These are phyloP conservation scores for Arion vulgaris DNA, from an alignment of 1,140 invertebrate species.

Conservation along the genomic window DNA sequence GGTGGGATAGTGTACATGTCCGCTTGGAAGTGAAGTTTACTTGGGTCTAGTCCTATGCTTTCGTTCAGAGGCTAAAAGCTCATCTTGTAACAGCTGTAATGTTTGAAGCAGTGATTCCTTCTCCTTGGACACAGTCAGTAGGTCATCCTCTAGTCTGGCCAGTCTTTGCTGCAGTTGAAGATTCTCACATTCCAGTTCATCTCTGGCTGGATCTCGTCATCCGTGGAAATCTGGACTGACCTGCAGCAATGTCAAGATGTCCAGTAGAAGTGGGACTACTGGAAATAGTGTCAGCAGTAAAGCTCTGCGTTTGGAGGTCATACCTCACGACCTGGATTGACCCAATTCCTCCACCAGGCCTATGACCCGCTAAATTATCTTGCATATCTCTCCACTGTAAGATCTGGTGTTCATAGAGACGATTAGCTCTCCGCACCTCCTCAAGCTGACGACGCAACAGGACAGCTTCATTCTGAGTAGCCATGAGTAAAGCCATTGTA, in stretches of 20 bases:
- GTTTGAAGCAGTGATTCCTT: constrained; percentile 62
- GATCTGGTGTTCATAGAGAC: constrained; percentile 46
- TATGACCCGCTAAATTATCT: not conserved
- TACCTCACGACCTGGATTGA: not conserved
- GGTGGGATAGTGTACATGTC: no score
- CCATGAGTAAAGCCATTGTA: constrained; percentile 40
- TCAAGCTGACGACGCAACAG: constrained; percentile 44
- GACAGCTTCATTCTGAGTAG: constrained; percentile 40
- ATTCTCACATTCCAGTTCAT: constrained; percentile 55
- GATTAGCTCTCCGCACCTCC: constrained; percentile 42
- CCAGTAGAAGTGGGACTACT: constrained; percentile 12
- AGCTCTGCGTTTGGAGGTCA: constrained; percentile 4
- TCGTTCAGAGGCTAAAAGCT: constrained; percentile 59
- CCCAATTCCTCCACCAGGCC: constrained; percentile 17
- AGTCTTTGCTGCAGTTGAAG: constrained; percentile 49
- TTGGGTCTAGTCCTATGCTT: constrained; percentile 30
- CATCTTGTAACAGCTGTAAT: constrained; percentile 63
- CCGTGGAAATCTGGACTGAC: constrained; percentile 19
- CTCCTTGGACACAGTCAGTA: constrained; percentile 51
- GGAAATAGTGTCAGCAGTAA: constrained; percentile 17
- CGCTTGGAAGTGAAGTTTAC: not conserved
- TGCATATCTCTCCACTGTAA: constrained; percentile 37
- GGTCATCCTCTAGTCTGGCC: constrained; percentile 52
- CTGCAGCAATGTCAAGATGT: constrained; percentile 3
- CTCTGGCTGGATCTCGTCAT: constrained; percentile 32